Conservation (phyloP, 2,113 vertebrate genomes). For the Misgurnus mizolepis region DNA sequence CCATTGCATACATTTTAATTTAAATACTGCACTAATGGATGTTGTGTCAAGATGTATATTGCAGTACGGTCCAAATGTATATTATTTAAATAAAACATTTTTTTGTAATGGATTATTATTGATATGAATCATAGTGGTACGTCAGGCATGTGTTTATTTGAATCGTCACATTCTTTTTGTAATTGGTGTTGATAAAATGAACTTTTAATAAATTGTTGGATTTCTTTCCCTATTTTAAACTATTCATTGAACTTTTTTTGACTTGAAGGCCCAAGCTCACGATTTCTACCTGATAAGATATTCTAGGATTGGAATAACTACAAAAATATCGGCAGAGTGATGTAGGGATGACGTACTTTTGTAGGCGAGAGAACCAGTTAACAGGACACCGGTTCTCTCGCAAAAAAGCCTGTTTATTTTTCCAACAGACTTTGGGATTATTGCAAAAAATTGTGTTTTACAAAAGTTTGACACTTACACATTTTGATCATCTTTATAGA, state of each 20-base stretch:
- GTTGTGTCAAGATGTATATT: constrained; percentile 72
- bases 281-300: no score
- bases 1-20: constrained; percentile 42
- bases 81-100: constrained; percentile 77
- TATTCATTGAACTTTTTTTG: background rate
- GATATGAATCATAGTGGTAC: constrained; percentile 69
- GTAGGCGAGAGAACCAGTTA: no score
- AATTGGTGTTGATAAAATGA: constrained; percentile 76
- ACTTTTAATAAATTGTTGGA: constrained; percentile 51
- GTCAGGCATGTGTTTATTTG: constrained; percentile 79
- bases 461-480: no score
- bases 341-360: no score
- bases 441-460: no score
- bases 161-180: constrained; percentile 72
- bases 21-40: constrained; percentile 57
- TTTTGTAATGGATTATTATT: constrained; percentile 69
- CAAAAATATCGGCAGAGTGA: no score
- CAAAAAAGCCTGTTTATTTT: no score
- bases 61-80: constrained; percentile 79
- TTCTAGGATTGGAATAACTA: no score
- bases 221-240: constrained; percentile 38
- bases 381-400: no score
- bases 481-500: no score
- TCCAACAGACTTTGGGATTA: no score
- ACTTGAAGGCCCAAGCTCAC: no score